Evolutionary conservation across 2,797 vertebrate species (phyloP).

Genomic region (Pangasius macronema): DNA sequence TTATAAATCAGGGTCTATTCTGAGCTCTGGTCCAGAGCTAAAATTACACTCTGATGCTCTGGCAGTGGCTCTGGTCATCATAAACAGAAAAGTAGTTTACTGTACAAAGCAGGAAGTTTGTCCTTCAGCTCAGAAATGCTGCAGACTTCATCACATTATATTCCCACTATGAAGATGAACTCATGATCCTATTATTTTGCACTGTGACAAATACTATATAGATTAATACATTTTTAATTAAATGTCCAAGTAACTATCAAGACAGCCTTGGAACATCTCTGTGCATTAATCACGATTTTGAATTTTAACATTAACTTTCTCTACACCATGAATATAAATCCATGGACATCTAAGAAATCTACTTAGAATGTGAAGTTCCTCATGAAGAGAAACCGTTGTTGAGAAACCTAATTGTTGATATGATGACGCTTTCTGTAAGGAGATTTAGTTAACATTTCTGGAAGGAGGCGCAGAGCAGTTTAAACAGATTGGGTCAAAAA

Average conservation of each 20-base stretch:
- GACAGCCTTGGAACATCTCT: neutral
- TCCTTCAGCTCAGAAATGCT: neutral
- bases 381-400: neutral
- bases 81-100: neutral
- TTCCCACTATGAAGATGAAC: neutral
- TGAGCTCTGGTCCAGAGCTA: constrained; percentile 15
- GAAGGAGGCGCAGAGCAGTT: neutral
- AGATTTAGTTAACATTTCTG: neutral
- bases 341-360: neutral
- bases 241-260: neutral
- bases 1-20: neutral
- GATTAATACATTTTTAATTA: neutral
- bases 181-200: neutral
- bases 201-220: neutral
- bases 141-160: neutral
- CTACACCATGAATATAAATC: neutral
- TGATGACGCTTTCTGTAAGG: neutral
- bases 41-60: too few relatives aligned
- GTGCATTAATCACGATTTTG: neutral
- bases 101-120: neutral
- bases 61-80: neutral
- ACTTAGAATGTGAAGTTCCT: neutral
- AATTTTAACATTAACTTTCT: neutral
- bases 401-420: neutral
- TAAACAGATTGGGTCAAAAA: neutral